These are phyloP conservation scores for Paraplagusia blochii DNA, from an alignment of 2,113 vertebrate species.

Conservation along the genomic window DNA sequence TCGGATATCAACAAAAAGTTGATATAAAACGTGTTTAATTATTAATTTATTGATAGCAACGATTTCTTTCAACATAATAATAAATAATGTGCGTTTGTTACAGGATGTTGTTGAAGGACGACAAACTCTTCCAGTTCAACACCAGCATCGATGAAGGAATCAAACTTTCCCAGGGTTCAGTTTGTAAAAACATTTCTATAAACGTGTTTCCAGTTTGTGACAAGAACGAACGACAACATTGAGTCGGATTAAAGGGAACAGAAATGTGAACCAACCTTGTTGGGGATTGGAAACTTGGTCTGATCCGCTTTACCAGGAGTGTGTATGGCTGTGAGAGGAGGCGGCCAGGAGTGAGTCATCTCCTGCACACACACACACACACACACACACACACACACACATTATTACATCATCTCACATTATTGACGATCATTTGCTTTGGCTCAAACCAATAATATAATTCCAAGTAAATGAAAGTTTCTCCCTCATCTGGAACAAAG, in stretches of 20 bases:
- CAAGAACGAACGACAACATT: not conserved
- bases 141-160: not conserved
- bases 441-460: conserved; percentile 3
- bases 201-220: not conserved
- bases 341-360: conserved; percentile 91
- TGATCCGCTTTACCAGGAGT: conserved; percentile 86
- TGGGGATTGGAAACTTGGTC: conserved; percentile 84
- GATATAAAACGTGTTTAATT: too few species aligned
- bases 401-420: not conserved
- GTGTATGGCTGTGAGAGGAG: conserved; percentile 87
- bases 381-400: conserved; percentile 28
- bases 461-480: not conserved
- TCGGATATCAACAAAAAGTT: too few species aligned
- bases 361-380: conserved; percentile 66
- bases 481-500: conserved; percentile 2
- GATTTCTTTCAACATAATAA: too few species aligned
- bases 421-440: not conserved
- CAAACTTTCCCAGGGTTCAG: not conserved
- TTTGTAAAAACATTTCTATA: not conserved
- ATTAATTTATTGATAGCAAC: too few species aligned
- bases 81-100: too few species aligned
- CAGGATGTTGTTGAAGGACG: too few species aligned
- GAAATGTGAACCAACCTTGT: conserved; percentile 76
- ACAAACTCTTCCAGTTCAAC: too few species aligned
- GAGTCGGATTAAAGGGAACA: not conserved